These are phyloP conservation scores for Lichenostomus cassidix DNA, from an alignment of 2,113 vertebrate genomes.

Conservation along the genomic window DNA sequence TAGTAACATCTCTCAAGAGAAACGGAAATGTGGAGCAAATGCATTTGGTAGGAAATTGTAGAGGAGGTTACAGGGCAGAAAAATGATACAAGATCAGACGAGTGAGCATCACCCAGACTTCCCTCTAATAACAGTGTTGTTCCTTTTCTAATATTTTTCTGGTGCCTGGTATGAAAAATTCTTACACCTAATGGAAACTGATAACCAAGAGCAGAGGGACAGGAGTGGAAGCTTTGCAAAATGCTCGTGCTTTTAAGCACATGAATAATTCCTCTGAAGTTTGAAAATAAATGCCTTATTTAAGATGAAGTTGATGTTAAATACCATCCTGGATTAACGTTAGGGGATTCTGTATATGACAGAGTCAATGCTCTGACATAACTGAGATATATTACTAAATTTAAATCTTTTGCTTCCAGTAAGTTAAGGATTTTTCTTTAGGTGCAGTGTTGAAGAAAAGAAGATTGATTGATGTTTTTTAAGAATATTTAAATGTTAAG, in stretches of 20 bases:
- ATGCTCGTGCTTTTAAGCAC: rapidly evolving
- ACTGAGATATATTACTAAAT: neutral
- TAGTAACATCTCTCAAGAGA: neutral
- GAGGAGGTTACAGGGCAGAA: conserved; percentile 13
- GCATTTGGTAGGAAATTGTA: neutral
- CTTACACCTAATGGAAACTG: neutral
- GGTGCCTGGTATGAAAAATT: neutral
- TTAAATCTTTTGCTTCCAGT: neutral
- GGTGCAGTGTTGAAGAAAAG: neutral
- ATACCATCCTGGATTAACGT: neutral
- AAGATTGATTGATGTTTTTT: neutral
- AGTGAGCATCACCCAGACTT: neutral
- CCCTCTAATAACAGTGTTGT: neutral
- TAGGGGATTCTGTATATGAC: neutral
- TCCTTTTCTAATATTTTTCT: conserved; percentile 7
- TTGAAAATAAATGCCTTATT: neutral
- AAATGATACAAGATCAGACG: neutral
- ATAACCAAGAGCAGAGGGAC: neutral
- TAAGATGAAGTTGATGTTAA: neutral
- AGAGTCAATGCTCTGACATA: neutral
- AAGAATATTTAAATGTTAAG: neutral
- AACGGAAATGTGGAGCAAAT: neutral
- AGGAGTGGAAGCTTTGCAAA: neutral
- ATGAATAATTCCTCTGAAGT: conserved; percentile 17
- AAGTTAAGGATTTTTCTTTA: neutral